Conservation (phyloP, 2,797 vertebrate species). For the Sebastes cheni region DNA sequence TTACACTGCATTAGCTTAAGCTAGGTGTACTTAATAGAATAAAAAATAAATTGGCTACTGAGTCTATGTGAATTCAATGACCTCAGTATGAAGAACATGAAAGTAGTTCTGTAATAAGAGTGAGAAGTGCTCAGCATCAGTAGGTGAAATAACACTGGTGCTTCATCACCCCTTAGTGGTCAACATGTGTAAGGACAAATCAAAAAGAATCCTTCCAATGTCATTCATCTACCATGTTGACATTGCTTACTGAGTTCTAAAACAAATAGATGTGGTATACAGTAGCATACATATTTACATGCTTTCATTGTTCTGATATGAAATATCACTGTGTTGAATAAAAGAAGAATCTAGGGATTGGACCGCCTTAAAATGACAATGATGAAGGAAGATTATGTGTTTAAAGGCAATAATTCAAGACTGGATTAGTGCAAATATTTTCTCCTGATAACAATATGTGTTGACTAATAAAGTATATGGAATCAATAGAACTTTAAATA, state of each 20-base stretch:
- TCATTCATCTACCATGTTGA: neutral
- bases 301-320: neutral
- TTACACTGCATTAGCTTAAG: neutral
- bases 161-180: constrained; percentile 37
- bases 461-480: neutral
- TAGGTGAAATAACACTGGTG: neutral
- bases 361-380: neutral
- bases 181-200: neutral
- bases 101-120: neutral
- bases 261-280: neutral
- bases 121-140: neutral
- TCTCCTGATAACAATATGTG: neutral
- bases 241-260: neutral
- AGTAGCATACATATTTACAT: neutral
- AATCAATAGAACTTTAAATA: neutral
- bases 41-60: neutral
- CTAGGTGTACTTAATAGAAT: neutral
- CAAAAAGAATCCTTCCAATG: neutral
- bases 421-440: neutral
- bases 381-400: neutral
- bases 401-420: neutral
- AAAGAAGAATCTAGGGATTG: neutral
- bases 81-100: neutral
- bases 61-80: neutral
- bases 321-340: no score